Percentiles rank a stretch among this genome's conserved stretches.
Conservation (phyloP, 1,140 invertebrate genomes). For the Conus betulinus region DNA sequence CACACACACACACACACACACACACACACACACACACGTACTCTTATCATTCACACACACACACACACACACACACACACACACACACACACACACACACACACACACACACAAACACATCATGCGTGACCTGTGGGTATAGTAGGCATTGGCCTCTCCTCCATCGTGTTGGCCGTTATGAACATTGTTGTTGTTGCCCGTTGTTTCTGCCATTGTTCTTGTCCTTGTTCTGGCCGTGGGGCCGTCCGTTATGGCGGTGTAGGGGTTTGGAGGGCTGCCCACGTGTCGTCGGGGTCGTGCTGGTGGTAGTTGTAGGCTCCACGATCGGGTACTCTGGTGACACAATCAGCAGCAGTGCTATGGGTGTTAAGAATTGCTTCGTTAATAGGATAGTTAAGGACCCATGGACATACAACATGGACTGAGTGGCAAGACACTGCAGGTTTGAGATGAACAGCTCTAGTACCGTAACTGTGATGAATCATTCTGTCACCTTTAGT, state of each 20-base stretch:
- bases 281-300: background rate
- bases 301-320: background rate
- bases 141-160: background rate
- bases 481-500: too few relatives aligned
- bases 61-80: constrained; percentile 6
- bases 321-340: background rate
- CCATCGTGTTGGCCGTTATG: background rate
- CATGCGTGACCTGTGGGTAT: background rate
- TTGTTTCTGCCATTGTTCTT: background rate
- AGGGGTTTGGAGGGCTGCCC: background rate
- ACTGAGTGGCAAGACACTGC: too few relatives aligned
- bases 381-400: too few relatives aligned
- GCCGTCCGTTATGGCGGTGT: background rate
- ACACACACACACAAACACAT: background rate
- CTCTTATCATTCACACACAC: background rate
- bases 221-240: background rate
- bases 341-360: too few relatives aligned
- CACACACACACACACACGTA: too few relatives aligned
- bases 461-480: too few relatives aligned
- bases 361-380: too few relatives aligned
- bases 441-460: too few relatives aligned
- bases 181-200: too few relatives aligned
- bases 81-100: background rate
- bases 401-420: too few relatives aligned
- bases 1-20: too few relatives aligned